These are phyloP conservation scores for Leptarthrus brevirostris DNA, from an alignment of 2,888 invertebrate genomes.

Conservation along the genomic window DNA sequence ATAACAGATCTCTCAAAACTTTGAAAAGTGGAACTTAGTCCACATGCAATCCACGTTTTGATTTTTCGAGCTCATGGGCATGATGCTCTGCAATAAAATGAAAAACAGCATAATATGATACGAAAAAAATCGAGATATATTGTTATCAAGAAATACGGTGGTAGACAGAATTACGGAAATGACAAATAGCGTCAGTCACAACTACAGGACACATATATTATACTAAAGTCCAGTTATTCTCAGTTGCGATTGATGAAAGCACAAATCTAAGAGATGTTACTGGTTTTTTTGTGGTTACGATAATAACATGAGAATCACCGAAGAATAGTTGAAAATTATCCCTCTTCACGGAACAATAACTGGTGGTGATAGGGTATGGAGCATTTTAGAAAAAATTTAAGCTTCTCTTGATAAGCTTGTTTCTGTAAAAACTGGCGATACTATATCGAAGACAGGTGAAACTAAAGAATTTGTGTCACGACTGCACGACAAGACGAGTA, in stretches of 20 bases:
- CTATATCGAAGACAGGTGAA: slow-evolving; percentile 17
- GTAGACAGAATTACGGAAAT: background rate
- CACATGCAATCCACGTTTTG: too few relatives aligned
- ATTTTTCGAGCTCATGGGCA: too few relatives aligned
- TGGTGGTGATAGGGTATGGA: slow-evolving; percentile 29
- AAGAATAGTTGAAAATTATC: slow-evolving; percentile 34
- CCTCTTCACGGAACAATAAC: slow-evolving; percentile 39
- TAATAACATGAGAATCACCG: slow-evolving; percentile 30
- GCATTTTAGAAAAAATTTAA: slow-evolving; percentile 4
- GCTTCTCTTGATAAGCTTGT: slow-evolving; percentile 24
- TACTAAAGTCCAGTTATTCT: slow-evolving; percentile 4
- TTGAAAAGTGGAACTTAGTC: too few relatives aligned
- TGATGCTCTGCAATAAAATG: too few relatives aligned
- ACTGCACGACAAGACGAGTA: slow-evolving; percentile 5
- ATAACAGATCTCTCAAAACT: too few relatives aligned
- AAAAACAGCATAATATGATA: too few relatives aligned
- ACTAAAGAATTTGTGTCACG: slow-evolving; percentile 18
- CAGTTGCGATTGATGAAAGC: slow-evolving; percentile 38
- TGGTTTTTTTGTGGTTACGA: slow-evolving; percentile 6
- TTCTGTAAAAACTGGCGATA: slow-evolving; percentile 31
- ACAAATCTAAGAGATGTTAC: slow-evolving; percentile 35
- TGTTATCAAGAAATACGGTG: background rate
- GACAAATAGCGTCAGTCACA: background rate
- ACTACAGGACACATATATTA: background rate
- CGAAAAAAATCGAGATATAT: slow-evolving; percentile 11